These are phyloP conservation scores for Echinometra lucunter DNA, from an alignment of 53 echinoderm and acorn worm species.

Conservation along the genomic window DNA sequence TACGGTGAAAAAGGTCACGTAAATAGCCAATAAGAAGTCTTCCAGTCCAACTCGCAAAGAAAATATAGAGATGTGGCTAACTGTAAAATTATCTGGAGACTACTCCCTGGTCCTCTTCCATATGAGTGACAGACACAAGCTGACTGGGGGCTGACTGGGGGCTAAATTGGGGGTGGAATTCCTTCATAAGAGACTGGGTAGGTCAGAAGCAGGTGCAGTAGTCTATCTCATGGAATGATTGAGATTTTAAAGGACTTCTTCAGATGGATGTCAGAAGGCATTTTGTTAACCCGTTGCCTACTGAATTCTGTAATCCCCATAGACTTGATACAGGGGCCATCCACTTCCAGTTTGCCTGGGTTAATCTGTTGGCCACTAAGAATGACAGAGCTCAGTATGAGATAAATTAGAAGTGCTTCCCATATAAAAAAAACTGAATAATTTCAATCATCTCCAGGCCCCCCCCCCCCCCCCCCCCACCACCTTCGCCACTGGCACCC, in stretches of 20 bases:
- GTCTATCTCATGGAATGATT: slow-evolving; percentile 6
- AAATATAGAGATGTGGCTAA: neutral
- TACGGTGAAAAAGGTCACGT: neutral
- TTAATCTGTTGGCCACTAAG: no score
- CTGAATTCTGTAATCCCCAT: no score
- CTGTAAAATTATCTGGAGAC: neutral
- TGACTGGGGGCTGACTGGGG: slow-evolving; percentile 1
- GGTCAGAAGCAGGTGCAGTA: slow-evolving; percentile 4
- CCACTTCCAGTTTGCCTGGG: no score
- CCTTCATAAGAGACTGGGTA: neutral
- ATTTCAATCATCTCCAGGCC: no score
- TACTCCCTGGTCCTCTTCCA: neutral
- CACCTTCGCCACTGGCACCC: no score
- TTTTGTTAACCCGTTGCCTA: no score
- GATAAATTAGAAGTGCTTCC: no score
- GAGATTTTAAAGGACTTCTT: neutral
- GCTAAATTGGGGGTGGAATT: slow-evolving; percentile 4
- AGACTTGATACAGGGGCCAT: no score
- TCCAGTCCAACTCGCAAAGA: neutral
- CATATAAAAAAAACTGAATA: no score
- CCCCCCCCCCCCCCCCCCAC: no score
- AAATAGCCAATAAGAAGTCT: neutral
- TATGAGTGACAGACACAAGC: neutral
- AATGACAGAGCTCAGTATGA: no score
- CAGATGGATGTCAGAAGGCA: neutral